A percentile compares a stretch with the other conserved stretches of the same genome.
Evolutionary conservation across 2,888 invertebrate genomes (phyloP).

Genomic region (Perizoma affinitatum): DNA sequence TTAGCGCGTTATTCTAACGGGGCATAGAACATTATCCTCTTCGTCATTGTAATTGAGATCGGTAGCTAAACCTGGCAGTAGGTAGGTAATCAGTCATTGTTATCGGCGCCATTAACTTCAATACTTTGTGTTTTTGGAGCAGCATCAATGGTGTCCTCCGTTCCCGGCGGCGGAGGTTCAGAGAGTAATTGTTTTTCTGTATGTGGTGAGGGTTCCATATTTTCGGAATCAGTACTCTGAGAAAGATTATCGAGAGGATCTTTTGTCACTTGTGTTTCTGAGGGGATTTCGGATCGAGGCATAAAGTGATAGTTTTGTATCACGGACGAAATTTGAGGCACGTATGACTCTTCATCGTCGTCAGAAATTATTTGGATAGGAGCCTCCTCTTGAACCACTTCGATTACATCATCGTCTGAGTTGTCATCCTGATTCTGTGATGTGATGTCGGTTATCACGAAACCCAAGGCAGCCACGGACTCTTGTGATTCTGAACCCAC

Average conservation of each 20-base stretch:
- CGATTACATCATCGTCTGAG: slow-evolving; percentile 78
- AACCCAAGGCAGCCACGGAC: neutral
- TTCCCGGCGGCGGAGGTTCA: slow-evolving; percentile 18
- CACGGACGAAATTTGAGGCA: slow-evolving; percentile 42
- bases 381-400: slow-evolving; percentile 74
- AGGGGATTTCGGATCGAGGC: slow-evolving; percentile 2
- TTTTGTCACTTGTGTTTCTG: slow-evolving; percentile 4
- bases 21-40: slow-evolving; percentile 4
- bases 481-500: slow-evolving; percentile 12
- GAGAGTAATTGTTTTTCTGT: slow-evolving; percentile 9
- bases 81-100: neutral
- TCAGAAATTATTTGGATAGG: slow-evolving; percentile 77
- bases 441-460: slow-evolving; percentile 18
- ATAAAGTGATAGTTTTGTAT: slow-evolving; percentile 35
- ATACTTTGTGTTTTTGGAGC: neutral
- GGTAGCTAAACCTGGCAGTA: slow-evolving; percentile 5
- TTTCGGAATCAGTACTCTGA: slow-evolving; percentile 15
- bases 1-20: slow-evolving; percentile 6
- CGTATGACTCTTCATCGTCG: slow-evolving; percentile 64
- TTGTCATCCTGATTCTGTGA: slow-evolving; percentile 48
- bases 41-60: slow-evolving; percentile 2
- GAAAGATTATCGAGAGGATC: slow-evolving; percentile 17
- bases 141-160: slow-evolving; percentile 5
- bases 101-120: slow-evolving; percentile 16
- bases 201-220: slow-evolving; percentile 4